Evolutionary conservation across 2,888 invertebrate species (phyloP).

Genomic region (Emesis furor): DNA sequence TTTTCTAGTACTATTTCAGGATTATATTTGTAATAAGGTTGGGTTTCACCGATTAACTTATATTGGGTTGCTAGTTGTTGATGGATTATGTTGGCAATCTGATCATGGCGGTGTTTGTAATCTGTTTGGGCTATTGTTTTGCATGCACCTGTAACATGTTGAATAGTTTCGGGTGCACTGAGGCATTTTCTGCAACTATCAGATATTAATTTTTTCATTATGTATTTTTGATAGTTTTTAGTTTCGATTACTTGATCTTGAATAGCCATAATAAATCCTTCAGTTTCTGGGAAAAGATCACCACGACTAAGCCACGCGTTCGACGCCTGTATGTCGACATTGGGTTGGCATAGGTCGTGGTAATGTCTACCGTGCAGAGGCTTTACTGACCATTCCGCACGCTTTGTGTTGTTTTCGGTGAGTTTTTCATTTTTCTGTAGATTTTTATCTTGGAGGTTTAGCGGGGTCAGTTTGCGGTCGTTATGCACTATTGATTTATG

Average conservation of each 20-base stretch:
- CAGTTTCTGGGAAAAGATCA: conserved; percentile 54
- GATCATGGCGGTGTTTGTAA: conserved; percentile 62
- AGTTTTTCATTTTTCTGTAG: neutral
- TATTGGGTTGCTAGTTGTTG: conserved; percentile 48
- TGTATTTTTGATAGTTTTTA: conserved; percentile 47
- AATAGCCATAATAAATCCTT: conserved; percentile 20
- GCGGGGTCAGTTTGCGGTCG: neutral
- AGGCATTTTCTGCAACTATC: no score
- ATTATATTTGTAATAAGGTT: conserved; percentile 43
- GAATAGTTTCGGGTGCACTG: conserved; percentile 53
- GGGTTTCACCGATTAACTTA: conserved; percentile 21
- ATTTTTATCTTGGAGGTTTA: neutral
- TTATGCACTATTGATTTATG: conserved; percentile 15
- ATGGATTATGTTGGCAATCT: conserved; percentile 51
- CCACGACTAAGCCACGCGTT: conserved; percentile 51
- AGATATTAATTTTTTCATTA: no score
- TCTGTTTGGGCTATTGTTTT: conserved; percentile 51
- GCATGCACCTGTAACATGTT: conserved; percentile 64
- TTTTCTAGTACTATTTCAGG: conserved; percentile 33
- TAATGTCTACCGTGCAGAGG: no score
- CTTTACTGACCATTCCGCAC: neutral
- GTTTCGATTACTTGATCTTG: conserved; percentile 37
- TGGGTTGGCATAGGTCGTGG: conserved; percentile 2
- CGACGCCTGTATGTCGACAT: conserved; percentile 53
- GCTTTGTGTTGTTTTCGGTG: neutral